Percentiles rank a stretch among this genome's conserved stretches.
Evolutionary conservation across 1,140 invertebrate genomes (phyloP).

Genomic region (Phymastichus coffea): DNA sequence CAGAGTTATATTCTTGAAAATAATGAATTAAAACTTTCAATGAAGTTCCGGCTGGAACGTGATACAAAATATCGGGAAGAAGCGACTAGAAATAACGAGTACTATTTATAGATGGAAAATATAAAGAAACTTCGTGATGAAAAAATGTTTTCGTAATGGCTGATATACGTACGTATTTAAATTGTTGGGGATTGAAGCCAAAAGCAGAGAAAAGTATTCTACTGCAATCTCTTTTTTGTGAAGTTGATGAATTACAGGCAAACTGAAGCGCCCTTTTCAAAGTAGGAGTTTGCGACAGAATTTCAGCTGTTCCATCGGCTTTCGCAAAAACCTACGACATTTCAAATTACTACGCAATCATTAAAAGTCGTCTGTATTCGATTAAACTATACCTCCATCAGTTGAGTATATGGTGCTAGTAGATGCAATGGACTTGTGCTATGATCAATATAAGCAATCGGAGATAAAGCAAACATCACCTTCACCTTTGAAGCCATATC

Average conservation of each 20-base stretch:
- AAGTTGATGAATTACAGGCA: constrained; percentile 60
- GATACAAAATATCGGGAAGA: constrained; percentile 68
- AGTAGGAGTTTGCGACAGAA: constrained; percentile 66
- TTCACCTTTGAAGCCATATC: constrained; percentile 54
- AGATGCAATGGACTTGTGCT: constrained; percentile 67
- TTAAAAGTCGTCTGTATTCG: background rate
- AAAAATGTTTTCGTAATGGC: background rate
- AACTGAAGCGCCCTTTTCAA: constrained; percentile 61
- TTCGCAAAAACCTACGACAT: constrained; percentile 55
- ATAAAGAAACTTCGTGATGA: background rate
- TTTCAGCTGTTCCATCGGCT: constrained; percentile 64
- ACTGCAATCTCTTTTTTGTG: constrained; percentile 63
- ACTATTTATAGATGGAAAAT: constrained; percentile 10
- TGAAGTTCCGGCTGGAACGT: constrained; percentile 79
- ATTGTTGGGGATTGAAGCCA: constrained; percentile 67
- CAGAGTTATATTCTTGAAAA: constrained; percentile 63
- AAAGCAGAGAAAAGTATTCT: constrained; percentile 64
- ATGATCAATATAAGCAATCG: constrained; percentile 70
- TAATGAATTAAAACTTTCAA: constrained; percentile 74
- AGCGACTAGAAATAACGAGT: constrained; percentile 60
- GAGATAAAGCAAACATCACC: constrained; percentile 69
- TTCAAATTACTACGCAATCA: background rate
- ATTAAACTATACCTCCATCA: constrained; percentile 35
- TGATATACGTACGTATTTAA: constrained; percentile 56
- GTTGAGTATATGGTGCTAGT: too few relatives aligned